Evolutionary conservation across 2,888 invertebrate genomes (phyloP).

Genomic region (Cerceris rybyensis): DNA sequence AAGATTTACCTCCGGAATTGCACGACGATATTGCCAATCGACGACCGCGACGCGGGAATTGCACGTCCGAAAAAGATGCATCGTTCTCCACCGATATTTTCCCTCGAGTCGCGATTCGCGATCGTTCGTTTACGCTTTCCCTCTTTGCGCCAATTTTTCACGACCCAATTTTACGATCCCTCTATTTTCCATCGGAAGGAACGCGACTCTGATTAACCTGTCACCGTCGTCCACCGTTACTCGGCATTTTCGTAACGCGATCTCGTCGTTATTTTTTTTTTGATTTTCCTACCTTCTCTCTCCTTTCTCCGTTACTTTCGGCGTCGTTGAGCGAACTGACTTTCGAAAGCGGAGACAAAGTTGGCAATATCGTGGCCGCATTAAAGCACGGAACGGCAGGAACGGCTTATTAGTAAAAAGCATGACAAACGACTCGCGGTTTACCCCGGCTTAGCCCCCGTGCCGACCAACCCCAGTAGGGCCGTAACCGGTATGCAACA

Average conservation of each 20-base stretch:
- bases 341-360: conserved; percentile 50
- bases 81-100: no score
- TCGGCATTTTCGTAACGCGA: no score
- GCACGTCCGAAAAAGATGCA: no score
- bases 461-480: conserved; percentile 71
- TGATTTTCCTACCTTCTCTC: background rate
- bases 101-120: no score
- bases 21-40: background rate
- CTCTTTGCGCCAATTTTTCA: conserved; percentile 11
- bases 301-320: background rate
- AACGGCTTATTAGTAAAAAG: conserved; percentile 77
- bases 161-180: no score
- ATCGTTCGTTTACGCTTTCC: conserved; percentile 19
- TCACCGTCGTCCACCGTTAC: background rate
- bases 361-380: conserved; percentile 56
- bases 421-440: conserved; percentile 77
- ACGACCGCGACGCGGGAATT: no score
- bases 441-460: conserved; percentile 72
- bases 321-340: conserved; percentile 5
- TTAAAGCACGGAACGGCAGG: conserved; percentile 66
- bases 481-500: conserved; percentile 72
- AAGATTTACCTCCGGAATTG: conserved; percentile 13
- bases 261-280: background rate
- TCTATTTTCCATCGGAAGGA: conserved; percentile 8
- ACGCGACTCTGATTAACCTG: background rate